These are phyloP conservation scores for Malurus cyaneus DNA, from an alignment of 2,113 vertebrate species.

Conservation along the genomic window DNA sequence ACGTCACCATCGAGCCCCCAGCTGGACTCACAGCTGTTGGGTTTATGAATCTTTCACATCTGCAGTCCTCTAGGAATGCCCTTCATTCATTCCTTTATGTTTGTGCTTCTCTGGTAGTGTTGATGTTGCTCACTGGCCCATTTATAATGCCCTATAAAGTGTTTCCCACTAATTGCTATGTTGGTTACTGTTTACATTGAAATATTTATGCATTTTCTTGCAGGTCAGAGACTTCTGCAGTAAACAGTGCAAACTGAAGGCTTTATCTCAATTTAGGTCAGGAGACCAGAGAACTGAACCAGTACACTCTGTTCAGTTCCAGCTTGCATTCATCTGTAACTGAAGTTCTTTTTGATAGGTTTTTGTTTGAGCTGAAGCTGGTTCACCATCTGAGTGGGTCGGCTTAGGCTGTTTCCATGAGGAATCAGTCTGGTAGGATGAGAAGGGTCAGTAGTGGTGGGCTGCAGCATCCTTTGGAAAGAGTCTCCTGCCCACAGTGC, in stretches of 20 bases:
- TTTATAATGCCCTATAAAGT: conserved; percentile 18
- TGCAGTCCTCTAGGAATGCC: conserved; percentile 39
- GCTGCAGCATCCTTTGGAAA: not conserved
- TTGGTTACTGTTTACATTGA: not conserved
- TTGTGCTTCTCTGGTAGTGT: not conserved
- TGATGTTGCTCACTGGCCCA: not conserved
- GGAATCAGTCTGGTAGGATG: not conserved
- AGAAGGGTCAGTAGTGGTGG: not conserved
- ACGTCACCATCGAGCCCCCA: not conserved
- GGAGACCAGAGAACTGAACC: not conserved
- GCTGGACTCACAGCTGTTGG: conserved; percentile 42
- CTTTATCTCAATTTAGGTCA: not conserved
- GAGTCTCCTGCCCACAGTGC: not conserved
- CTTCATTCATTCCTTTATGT: conserved; percentile 14
- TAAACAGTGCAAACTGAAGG: conserved; percentile 32
- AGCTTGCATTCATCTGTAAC: not conserved
- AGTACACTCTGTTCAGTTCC: not conserved
- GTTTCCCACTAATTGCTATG: not conserved
- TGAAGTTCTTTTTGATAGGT: not conserved
- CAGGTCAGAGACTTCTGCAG: not conserved
- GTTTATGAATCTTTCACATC: conserved; percentile 40
- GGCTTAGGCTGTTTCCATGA: not conserved
- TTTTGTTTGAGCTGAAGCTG: not conserved
- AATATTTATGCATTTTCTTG: conserved; percentile 37
- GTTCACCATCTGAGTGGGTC: not conserved